Evolutionary conservation across 1,140 invertebrate species (phyloP), one percentile per base, ranked within the genome.

Genomic region (Drosophila sproati): DNA sequence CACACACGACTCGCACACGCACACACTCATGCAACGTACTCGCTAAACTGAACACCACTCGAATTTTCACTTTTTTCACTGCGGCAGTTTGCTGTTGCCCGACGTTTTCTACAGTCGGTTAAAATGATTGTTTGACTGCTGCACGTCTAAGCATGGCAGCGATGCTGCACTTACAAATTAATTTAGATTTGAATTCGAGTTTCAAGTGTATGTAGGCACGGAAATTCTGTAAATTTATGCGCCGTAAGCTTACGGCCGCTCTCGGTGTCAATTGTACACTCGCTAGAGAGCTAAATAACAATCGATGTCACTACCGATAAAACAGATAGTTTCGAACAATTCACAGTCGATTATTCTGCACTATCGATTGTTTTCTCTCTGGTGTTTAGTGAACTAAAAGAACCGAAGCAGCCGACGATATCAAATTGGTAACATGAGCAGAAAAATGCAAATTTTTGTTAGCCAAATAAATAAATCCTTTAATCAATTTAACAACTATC

Each of bases 11-110:
- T 81, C 73, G 52, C 73, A 63, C 60, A 76, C 73, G 63, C 67
- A 61, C 45, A 60, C 64, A 77, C 48, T 72, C 64, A 69, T 69
- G 35, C 43, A 67, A 62, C 52, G 56, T 31, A 71, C 57, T 75
- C 67, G 73, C 63, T 54, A 57, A 78, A 20, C 72, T 69, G 62
- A 73, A n/a, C 51, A 69, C 68, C 62, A 72, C 79, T 61, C 66
- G 52, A 74, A 74, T 88, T 88, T 88, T 89, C 86, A 89, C 86
- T 83, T 88, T 59, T 88, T 86, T 82, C 76, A 71, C 55, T 52
- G 35, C 52, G 50, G 64, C 70, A 50, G 55, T 59, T 50, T 56
- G 10, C 56, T 67, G 51, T 12, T 6, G 48, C 31, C 28, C 6
- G 31, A 52, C 39, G 20, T 28, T 61, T 73, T 45, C 37, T 67